phyloP scores from a whole-genome alignment of 2,797 vertebrate genomes.

The Taenioides sp. region DNA sequence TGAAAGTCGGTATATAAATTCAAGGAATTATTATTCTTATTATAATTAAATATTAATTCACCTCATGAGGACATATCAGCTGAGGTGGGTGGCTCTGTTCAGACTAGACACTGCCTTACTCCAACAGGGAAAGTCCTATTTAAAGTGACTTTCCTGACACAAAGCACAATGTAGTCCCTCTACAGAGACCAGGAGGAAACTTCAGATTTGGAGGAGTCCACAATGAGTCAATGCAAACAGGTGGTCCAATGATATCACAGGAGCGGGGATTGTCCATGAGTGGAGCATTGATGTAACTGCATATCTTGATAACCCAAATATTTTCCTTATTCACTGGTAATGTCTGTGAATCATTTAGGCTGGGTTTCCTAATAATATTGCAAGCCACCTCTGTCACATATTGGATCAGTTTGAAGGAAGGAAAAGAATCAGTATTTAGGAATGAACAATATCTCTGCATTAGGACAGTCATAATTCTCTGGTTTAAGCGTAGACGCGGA shows the following conservation, averaged over 20 bases:
- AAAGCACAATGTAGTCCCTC: slow-evolving; percentile 61
- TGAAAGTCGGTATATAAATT: background rate
- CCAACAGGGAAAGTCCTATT: slow-evolving; percentile 63
- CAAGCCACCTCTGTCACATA: slow-evolving; percentile 21
- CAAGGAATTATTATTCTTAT: slow-evolving; percentile 15
- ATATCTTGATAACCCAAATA: slow-evolving; percentile 59
- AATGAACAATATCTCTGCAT: slow-evolving; percentile 40
- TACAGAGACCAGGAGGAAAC: slow-evolving; percentile 47
- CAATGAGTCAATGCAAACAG: slow-evolving; percentile 67
- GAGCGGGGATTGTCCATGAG: slow-evolving; percentile 41
- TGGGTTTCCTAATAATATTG: slow-evolving; percentile 20
- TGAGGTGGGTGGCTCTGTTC: slow-evolving; percentile 54
- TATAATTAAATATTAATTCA: slow-evolving; percentile 48
- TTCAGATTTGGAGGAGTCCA: slow-evolving; percentile 46
- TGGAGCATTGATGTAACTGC: slow-evolving; percentile 44
- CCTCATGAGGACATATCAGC: slow-evolving; percentile 74
- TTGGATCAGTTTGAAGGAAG: slow-evolving; percentile 7
- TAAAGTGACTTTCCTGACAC: slow-evolving; percentile 62
- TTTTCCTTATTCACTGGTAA: slow-evolving; percentile 36
- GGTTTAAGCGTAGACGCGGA: slow-evolving; percentile 51
- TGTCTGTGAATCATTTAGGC: slow-evolving; percentile 30
- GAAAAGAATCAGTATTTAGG: slow-evolving; percentile 18
- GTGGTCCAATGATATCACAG: slow-evolving; percentile 70
- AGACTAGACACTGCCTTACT: slow-evolving; percentile 36
- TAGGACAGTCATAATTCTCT: slow-evolving; percentile 41